Conservation (phyloP, 1,140 invertebrate genomes). For the Heliconius himera region DNA sequence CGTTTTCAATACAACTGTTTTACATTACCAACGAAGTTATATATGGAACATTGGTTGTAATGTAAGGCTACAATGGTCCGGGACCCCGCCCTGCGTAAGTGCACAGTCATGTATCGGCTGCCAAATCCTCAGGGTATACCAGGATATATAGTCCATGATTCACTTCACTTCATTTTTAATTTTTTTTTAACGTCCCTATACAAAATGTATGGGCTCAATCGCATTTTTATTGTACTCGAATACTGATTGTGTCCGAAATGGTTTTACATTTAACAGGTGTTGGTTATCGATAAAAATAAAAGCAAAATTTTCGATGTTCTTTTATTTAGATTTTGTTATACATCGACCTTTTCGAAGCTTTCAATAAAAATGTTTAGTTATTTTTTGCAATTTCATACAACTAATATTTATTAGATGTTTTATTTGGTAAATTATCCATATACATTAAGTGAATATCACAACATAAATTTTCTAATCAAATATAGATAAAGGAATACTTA, state of each 20-base stretch:
- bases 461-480: background rate
- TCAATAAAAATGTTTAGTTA: background rate
- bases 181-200: constrained; percentile 60
- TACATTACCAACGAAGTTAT: constrained; percentile 35
- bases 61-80: constrained; percentile 42
- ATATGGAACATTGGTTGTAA: constrained; percentile 36
- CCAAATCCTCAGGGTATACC: constrained; percentile 69
- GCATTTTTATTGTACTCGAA: constrained; percentile 52
- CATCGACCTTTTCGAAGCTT: background rate
- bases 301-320: constrained; percentile 11
- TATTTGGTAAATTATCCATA: too few relatives aligned
- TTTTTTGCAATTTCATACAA: background rate
- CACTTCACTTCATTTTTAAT: constrained; percentile 58
- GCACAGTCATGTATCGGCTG: constrained; percentile 75
- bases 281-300: constrained; percentile 34
- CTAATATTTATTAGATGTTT: too few relatives aligned
- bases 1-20: constrained; percentile 37
- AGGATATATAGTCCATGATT: constrained; percentile 59
- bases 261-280: constrained; percentile 33
- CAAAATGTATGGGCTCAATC: constrained; percentile 64
- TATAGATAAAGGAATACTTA: background rate
- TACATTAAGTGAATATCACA: background rate
- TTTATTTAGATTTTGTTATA: background rate
- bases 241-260: constrained; percentile 35
- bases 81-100: constrained; percentile 54